Evolutionary conservation across 92 coral and sea anemone genomes (phyloP), one percentile per base, ranked within the genome.

Genomic region (Meandrina meandrites): DNA sequence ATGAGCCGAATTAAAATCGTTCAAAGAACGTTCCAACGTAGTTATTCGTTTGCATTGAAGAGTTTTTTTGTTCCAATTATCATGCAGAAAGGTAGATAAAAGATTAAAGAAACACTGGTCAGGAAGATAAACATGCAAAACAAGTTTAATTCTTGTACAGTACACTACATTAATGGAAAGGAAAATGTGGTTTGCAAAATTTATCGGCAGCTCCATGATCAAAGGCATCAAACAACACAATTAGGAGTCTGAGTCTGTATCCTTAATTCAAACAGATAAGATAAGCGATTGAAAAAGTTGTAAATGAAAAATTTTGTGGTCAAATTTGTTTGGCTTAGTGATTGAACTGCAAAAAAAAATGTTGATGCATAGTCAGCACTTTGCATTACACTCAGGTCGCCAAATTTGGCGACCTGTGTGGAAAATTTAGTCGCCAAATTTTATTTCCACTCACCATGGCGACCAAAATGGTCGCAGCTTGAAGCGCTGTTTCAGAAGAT

Each of bases 61-160:
- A n/a, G n/a, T n/a, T n/a, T n/a, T n/a, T n/a, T n/a, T n/a, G n/a
- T n/a, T n/a, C n/a, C n/a, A n/a, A n/a, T n/a, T n/a, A n/a, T n/a
- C n/a, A n/a, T n/a, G n/a, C n/a, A n/a, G n/a, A n/a, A n/a, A n/a
- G n/a, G n/a, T n/a, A n/a, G n/a, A n/a, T n/a, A n/a, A n/a, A n/a
- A n/a, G n/a, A 57, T 12, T 12, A 12, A 12, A 57, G 21, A 21
- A 21, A 57, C 21, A 57, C 66, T 12, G 66, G 66, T 57, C 12
- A 57, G 66, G 66, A 57, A 57, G 66, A 57, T 57, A 57, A 57
- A 57, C 66, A 57, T 57, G 66, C 66, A 57, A 57, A 57, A 57
- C 66, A 57, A 57, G 66, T 57, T 57, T 57, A 57, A 57, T n/a
- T n/a, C n/a, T 57, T 57, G 66, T 57, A 57, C 66, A 57, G 66